Evolutionary conservation across 2,797 vertebrate genomes (phyloP).

Genomic region (Scarus forsteni): DNA sequence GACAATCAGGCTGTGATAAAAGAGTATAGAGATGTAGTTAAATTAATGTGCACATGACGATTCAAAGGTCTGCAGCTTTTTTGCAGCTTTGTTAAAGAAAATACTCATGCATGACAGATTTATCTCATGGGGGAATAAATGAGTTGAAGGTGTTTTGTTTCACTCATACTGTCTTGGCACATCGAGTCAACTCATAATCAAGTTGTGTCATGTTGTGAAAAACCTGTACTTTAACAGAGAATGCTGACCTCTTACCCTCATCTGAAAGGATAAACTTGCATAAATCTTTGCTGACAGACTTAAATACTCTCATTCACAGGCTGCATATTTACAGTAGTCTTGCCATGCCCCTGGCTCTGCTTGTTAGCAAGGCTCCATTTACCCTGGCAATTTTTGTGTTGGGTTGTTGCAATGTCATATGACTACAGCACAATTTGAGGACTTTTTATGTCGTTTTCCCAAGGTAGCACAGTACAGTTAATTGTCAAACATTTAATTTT

Average conservation of each 20-base stretch:
- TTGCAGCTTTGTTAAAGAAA: not conserved
- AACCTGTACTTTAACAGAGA: conserved; percentile 2
- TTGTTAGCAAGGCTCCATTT: too few relatives aligned
- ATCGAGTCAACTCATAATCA: not conserved
- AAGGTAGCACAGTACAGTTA: too few relatives aligned
- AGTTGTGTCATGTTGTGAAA: not conserved
- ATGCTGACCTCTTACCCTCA: not conserved
- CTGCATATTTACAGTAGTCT: too few relatives aligned
- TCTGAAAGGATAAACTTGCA: too few relatives aligned
- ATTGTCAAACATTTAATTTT: too few relatives aligned
- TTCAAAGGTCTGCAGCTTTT: not conserved
- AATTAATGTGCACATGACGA: not conserved
- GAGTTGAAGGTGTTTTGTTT: not conserved
- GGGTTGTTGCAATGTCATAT: too few relatives aligned
- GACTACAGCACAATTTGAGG: too few relatives aligned
- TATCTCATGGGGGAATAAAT: not conserved
- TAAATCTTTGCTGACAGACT: too few relatives aligned
- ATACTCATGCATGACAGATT: not conserved
- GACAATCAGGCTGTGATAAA: conserved; percentile 6
- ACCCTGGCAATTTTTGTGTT: too few relatives aligned
- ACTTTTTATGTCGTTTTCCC: too few relatives aligned
- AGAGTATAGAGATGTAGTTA: not conserved
- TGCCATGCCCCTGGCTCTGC: too few relatives aligned
- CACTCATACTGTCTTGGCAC: not conserved
- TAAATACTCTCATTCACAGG: too few relatives aligned